Evolutionary conservation across 2,113 vertebrate species (phyloP).

Genomic region (Speoplatyrhinus poulsoni): DNA sequence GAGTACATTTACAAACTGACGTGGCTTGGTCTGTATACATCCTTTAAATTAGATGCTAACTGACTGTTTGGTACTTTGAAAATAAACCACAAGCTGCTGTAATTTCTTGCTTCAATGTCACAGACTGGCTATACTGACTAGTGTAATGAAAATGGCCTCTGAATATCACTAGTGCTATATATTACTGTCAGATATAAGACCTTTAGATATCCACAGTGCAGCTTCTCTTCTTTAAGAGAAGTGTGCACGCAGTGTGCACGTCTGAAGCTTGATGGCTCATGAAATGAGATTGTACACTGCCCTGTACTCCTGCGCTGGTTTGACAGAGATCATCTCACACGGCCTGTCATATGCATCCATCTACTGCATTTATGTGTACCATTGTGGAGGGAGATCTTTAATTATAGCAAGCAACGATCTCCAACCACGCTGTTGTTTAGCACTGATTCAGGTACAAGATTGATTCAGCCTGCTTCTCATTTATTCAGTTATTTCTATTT

Average conservation of each 20-base stretch:
- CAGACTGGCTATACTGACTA: not conserved
- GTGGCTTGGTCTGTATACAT: no score
- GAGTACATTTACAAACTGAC: no score
- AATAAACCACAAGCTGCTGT: not conserved
- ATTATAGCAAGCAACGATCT: not conserved
- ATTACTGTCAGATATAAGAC: not conserved
- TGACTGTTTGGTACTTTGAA: not conserved
- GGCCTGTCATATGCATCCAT: slow-evolving; percentile 33
- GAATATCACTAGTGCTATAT: not conserved
- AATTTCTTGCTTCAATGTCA: not conserved
- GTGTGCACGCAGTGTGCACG: not conserved
- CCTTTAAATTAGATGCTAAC: not conserved
- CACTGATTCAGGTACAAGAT: no score
- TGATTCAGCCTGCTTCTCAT: no score
- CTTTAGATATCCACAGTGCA: slow-evolving; percentile 17
- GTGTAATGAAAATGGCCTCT: not conserved
- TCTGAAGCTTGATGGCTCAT: slow-evolving; percentile 71
- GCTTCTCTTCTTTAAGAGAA: slow-evolving; percentile 12
- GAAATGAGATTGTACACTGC: slow-evolving; percentile 62
- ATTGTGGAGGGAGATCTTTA: slow-evolving; percentile 8
- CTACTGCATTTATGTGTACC: slow-evolving; percentile 9
- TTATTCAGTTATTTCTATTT: no score
- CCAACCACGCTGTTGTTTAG: no score
- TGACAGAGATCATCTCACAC: slow-evolving; percentile 38
- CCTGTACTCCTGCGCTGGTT: slow-evolving; percentile 45